Evolutionary conservation across 2,888 invertebrate genomes (phyloP).

Genomic region (Drosophila pegasa): DNA sequence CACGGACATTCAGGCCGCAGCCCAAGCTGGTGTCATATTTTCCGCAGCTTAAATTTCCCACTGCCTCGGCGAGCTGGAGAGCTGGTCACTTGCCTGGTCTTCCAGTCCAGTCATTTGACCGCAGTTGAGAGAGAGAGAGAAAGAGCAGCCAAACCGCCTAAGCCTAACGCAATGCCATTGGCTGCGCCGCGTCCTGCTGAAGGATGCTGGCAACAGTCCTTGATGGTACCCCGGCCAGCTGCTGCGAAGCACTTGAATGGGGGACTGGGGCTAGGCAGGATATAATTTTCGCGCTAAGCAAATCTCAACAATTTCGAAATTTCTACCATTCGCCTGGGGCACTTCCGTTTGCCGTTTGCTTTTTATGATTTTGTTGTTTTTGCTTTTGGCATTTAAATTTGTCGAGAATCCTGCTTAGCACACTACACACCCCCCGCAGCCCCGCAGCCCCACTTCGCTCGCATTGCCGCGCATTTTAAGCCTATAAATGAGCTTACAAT

Average conservation of each 20-base stretch:
- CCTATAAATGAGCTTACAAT: constrained; percentile 84
- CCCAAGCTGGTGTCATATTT: constrained; percentile 81
- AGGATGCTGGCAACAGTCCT: constrained; percentile 13
- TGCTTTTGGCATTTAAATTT: constrained; percentile 67
- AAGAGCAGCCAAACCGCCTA: constrained; percentile 31
- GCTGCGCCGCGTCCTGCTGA: constrained; percentile 11
- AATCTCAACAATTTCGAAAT: constrained; percentile 72
- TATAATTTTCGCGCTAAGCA: constrained; percentile 74
- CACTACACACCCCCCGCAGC: constrained; percentile 2
- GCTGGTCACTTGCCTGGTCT: constrained; percentile 50
- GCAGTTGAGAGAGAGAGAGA: constrained; percentile 1
- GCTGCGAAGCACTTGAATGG: neutral
- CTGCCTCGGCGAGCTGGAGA: constrained; percentile 31
- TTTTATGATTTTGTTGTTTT: constrained; percentile 59
- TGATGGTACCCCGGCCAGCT: neutral
- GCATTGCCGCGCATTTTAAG: constrained; percentile 69
- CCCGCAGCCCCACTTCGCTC: neutral
- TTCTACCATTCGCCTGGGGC: constrained; percentile 60
- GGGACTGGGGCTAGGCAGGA: constrained; percentile 36
- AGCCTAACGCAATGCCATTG: constrained; percentile 72
- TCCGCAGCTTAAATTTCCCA: constrained; percentile 80
- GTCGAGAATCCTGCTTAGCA: constrained; percentile 66
- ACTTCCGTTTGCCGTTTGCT: constrained; percentile 57
- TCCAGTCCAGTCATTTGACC: constrained; percentile 23
- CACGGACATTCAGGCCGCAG: constrained; percentile 57